Percentiles rank a stretch among this genome's conserved stretches.
phyloP scores from a whole-genome alignment of 2,113 vertebrate species.

The Acinonyx jubatus region DNA sequence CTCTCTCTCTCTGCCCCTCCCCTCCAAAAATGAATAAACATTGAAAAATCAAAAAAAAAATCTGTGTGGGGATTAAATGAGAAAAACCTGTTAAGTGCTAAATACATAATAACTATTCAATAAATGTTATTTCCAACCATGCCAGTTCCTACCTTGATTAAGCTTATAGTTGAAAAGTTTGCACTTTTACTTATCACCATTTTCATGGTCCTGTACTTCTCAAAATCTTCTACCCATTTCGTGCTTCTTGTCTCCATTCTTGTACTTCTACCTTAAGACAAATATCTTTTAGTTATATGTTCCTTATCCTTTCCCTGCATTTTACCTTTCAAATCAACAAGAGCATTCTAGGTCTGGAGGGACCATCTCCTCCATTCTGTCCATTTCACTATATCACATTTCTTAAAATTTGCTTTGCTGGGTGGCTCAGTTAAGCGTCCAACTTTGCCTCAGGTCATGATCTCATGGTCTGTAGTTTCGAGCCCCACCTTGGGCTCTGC shows the following conservation, averaged over 20 bases:
- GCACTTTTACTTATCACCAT: background rate
- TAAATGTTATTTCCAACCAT: background rate
- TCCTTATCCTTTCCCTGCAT: background rate
- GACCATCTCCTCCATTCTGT: background rate
- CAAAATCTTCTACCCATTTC: background rate
- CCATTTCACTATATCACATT: background rate
- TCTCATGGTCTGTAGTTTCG: too few relatives aligned
- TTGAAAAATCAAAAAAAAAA: too few relatives aligned
- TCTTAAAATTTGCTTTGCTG: constrained; percentile 8
- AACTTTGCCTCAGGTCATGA: too few relatives aligned
- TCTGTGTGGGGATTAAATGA: background rate
- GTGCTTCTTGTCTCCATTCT: background rate
- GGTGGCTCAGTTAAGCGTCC: too few relatives aligned
- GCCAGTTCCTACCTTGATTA: background rate
- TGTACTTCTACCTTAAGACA: background rate
- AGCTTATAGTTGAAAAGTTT: background rate
- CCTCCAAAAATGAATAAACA: too few relatives aligned
- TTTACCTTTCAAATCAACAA: background rate
- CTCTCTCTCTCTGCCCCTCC: too few relatives aligned
- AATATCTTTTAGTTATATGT: background rate
- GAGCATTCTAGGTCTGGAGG: background rate
- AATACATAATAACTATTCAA: background rate
- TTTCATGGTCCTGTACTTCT: background rate
- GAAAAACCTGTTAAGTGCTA: background rate
- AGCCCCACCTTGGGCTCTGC: too few relatives aligned